Conservation (phyloP, 1,140 invertebrate genomes). For the Stegodyphus dumicola region DNA sequence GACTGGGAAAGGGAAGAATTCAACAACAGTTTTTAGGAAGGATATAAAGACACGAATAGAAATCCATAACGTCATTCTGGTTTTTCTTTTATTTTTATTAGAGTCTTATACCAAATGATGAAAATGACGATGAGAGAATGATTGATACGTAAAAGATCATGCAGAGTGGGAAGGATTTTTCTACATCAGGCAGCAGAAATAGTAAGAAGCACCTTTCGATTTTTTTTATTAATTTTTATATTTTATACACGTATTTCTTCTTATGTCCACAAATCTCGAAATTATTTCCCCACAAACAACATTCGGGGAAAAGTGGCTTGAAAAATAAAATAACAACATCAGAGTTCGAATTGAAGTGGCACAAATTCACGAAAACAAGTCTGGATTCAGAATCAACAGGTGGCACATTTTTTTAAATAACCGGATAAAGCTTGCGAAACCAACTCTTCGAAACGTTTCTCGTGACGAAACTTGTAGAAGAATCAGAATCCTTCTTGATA, state of each 20-base stretch:
- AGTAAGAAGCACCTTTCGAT: constrained; percentile 56
- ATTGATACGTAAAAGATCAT: constrained; percentile 55
- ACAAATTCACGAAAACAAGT: constrained; percentile 40
- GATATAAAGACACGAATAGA: constrained; percentile 55
- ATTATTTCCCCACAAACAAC: neutral
- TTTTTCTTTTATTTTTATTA: neutral
- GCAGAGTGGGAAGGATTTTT: constrained; percentile 40
- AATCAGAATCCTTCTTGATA: neutral
- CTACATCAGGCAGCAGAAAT: constrained; percentile 57
- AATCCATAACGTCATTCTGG: constrained; percentile 17
- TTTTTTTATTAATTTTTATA: constrained; percentile 44
- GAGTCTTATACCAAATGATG: constrained; percentile 34
- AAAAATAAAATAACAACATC: constrained; percentile 37
- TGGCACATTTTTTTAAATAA: constrained; percentile 23
- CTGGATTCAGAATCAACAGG: constrained; percentile 7
- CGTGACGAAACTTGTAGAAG: constrained; percentile 26
- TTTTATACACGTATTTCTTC: constrained; percentile 48
- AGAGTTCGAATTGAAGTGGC: constrained; percentile 39
- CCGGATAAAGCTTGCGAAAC: constrained; percentile 17
- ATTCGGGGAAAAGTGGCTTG: constrained; percentile 16
- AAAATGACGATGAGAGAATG: constrained; percentile 49
- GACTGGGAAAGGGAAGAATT: neutral
- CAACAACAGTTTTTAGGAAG: constrained; percentile 23
- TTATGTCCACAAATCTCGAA: constrained; percentile 6
- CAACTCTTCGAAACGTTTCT: neutral